Base-by-base conservation (phyloP, 2,113 vertebrate species). In the Myxocyprinus asiaticus region DNA sequence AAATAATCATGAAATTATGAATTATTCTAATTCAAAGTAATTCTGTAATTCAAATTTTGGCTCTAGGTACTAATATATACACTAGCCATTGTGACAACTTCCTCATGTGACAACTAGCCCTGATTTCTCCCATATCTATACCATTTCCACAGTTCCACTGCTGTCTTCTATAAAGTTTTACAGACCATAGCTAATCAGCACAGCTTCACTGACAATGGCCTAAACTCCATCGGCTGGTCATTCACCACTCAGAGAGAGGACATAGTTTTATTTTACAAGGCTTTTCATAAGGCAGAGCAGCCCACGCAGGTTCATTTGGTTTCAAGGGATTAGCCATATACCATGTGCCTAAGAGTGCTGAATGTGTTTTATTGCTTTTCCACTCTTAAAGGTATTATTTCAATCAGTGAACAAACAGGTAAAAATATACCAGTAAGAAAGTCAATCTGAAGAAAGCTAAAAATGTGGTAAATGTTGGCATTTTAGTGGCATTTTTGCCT, bases 231-330 rank as follows among this genome's bases (percentile, higher is more conserved):
- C 51, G 48, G 61, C 69, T 80, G 78, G 68, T 45, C 73, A 76
- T 64, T 76, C 47, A 76, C 17, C 48, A 55, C 48, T 65, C 33
- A 44, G 22, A 33, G 22, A 33, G 22, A 33, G 22, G 22, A 51
- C 62, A 65, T 65, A 15, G 61, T 65, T 76, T 76, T 65, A 22
- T 15, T 76, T 76, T 76, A 76, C 61, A 65, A 76, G 61, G 15
- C 17, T 65, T 66, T 76, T 65, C 61, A 65, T 44, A 76, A n/a
- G 33, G 22, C 7, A 55, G 47, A 53, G 47, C 61, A 65, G 74
- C 74, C 74, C 62, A 76, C 48, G 74, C 74, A 76, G 12, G 74
- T 66, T 64, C 62, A 76, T 61, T 55, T 76, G 74, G 65, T 53
- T 62, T 53, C 61, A 53, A 55, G 48, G 74, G 74, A 55, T 76